Evolutionary conservation across 2,113 vertebrate species (phyloP).

Genomic region (Castor canadensis): DNA sequence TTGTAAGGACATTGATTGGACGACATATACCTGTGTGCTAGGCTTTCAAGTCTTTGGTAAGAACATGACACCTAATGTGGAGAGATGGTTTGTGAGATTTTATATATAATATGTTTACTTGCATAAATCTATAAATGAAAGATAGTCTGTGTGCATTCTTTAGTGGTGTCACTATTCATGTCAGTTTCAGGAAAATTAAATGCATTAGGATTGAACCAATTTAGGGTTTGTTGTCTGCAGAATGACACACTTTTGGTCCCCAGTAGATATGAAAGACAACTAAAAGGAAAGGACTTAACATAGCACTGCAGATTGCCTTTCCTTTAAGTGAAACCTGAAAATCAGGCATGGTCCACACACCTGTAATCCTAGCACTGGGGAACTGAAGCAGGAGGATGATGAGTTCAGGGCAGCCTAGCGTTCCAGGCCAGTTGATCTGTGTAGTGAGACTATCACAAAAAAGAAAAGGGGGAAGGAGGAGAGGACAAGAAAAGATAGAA

Average conservation of each 20-base stretch:
- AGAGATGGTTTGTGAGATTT: not conserved
- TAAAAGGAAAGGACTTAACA: not conserved
- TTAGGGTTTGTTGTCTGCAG: not conserved
- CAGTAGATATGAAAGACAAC: not conserved
- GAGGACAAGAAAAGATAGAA: too few relatives aligned
- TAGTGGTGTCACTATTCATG: not conserved
- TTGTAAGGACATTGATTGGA: conserved; percentile 98
- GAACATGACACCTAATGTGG: conserved; percentile 58
- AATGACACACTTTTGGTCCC: not conserved
- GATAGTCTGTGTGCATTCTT: not conserved
- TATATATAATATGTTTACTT: not conserved
- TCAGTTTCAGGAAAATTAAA: conserved; percentile 9
- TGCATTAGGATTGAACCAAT: not conserved
- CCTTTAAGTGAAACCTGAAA: not conserved
- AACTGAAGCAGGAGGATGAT: too few relatives aligned
- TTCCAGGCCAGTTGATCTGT: too few relatives aligned
- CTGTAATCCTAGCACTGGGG: too few relatives aligned
- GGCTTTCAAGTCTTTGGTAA: conserved; percentile 98
- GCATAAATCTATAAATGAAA: conserved; percentile 20
- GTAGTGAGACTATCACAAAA: too few relatives aligned
- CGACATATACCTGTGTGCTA: conserved; percentile 96
- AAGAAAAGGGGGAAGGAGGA: too few relatives aligned
- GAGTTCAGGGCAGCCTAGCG: too few relatives aligned
- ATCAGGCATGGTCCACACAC: too few relatives aligned
- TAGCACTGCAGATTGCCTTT: not conserved